Evolutionary conservation across 2,797 vertebrate species (phyloP).

Genomic region (Champsocephalus esox): DNA sequence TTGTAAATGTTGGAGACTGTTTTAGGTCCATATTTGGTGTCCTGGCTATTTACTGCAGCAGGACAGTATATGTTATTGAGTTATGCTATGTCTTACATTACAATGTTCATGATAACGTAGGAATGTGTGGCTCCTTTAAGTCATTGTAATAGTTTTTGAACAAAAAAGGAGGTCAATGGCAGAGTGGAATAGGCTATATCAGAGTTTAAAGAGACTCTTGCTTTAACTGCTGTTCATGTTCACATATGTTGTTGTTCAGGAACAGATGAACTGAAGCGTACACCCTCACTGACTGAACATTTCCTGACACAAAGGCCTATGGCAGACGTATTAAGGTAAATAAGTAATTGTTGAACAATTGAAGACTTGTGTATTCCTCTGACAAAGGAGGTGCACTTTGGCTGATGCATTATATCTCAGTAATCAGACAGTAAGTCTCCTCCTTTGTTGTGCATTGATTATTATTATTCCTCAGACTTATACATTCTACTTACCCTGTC

Average conservation of each 20-base stretch:
- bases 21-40: no score
- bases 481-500: constrained; percentile 42
- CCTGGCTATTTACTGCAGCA: neutral
- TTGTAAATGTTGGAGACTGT: no score
- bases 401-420: constrained; percentile 65
- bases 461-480: constrained; percentile 51
- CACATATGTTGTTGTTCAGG: constrained; percentile 46
- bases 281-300: constrained; percentile 60
- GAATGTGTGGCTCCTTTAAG: neutral
- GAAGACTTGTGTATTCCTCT: constrained; percentile 63
- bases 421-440: constrained; percentile 70
- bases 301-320: constrained; percentile 64
- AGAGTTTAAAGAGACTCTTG: neutral
- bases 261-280: constrained; percentile 56
- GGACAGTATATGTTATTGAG: neutral
- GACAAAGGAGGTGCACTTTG: constrained; percentile 75
- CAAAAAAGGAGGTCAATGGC: neutral
- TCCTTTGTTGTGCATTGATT: constrained; percentile 67
- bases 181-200: neutral
- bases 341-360: constrained; percentile 71
- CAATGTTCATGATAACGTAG: neutral
- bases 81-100: constrained; percentile 1
- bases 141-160: neutral
- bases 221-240: constrained; percentile 15
- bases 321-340: constrained; percentile 72